Evolutionary conservation across 2,113 vertebrate genomes (phyloP).

Genomic region (Pseudorhombus dupliciocellatus): DNA sequence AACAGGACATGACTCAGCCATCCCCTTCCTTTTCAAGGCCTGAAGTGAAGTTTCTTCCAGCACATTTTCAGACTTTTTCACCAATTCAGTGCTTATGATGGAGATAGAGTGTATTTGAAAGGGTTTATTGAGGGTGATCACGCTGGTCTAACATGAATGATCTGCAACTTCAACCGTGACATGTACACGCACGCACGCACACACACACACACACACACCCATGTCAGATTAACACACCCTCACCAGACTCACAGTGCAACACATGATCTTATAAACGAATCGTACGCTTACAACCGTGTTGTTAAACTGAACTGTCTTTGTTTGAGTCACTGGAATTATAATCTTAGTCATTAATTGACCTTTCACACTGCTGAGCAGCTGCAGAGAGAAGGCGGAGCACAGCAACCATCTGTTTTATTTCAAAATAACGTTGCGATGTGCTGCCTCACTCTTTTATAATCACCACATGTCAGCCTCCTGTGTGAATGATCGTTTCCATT

Average conservation of each 20-base stretch:
- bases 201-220: too few species aligned
- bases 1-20: background rate
- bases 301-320: too few species aligned
- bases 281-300: too few species aligned
- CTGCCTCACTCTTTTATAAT: too few species aligned
- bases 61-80: background rate
- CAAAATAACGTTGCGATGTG: too few species aligned
- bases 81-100: background rate
- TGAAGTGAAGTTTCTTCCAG: constrained; percentile 30
- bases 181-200: background rate
- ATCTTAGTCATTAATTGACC: background rate
- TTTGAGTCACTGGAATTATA: background rate
- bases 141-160: background rate
- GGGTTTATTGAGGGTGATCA: background rate
- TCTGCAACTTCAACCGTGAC: background rate
- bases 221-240: background rate
- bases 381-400: too few species aligned
- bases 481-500: too few species aligned
- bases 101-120: constrained; percentile 8
- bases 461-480: too few species aligned
- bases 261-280: too few species aligned
- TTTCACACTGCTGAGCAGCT: background rate
- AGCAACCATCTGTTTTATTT: too few species aligned
- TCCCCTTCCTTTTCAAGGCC: too few species aligned
- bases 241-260: background rate